Evolutionary conservation across 1,140 invertebrate species (phyloP).

Genomic region (Bombus pascuorum): DNA sequence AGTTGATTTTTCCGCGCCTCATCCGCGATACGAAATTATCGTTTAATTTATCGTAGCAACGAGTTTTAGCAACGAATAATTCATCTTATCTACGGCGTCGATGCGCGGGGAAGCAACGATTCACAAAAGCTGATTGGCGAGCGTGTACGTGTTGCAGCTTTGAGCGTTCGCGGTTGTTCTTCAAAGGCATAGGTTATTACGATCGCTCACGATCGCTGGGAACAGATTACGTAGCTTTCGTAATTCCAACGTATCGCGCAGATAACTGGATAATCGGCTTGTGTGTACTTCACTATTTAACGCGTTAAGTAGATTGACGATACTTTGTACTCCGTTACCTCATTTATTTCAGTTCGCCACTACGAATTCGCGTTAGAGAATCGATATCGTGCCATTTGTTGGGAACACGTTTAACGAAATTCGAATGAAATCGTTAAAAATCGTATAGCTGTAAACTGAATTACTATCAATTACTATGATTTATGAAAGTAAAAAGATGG

Average conservation of each 20-base stretch:
- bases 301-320: slow-evolving; percentile 52
- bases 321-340: slow-evolving; percentile 40
- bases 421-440: background rate
- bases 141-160: slow-evolving; percentile 18
- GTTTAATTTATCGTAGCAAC: slow-evolving; percentile 21
- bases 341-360: slow-evolving; percentile 37
- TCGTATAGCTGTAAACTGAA: background rate
- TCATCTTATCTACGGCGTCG: background rate
- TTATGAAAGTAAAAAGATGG: background rate
- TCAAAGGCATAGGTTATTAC: slow-evolving; percentile 45
- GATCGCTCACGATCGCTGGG: slow-evolving; percentile 7
- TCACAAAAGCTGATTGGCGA: background rate
- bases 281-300: slow-evolving; percentile 47
- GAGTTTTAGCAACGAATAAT: background rate
- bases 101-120: background rate
- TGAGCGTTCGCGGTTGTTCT: slow-evolving; percentile 20
- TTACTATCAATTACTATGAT: background rate
- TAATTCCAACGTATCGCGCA: slow-evolving; percentile 49
- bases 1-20: background rate
- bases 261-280: slow-evolving; percentile 62
- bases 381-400: background rate
- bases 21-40: background rate
- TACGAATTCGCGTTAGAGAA: background rate
- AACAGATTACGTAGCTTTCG: slow-evolving; percentile 53
- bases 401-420: background rate